Conservation (phyloP, 2,888 invertebrate genomes). For the Drosophila birchii region DNA sequence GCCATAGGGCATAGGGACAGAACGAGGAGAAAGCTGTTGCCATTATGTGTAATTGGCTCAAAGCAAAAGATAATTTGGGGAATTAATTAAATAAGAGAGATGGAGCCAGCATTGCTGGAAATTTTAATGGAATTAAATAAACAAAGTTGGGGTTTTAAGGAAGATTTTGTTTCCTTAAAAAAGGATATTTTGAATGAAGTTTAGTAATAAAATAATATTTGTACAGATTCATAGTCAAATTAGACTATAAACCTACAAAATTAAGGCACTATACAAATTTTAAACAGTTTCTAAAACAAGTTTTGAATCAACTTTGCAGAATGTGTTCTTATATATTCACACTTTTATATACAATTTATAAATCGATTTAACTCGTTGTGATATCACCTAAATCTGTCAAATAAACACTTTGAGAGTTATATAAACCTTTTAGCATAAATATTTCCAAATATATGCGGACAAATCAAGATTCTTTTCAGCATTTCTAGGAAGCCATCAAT, state of each 20-base stretch:
- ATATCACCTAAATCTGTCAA: slow-evolving; percentile 1
- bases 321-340: not conserved
- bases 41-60: slow-evolving; percentile 22
- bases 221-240: not conserved
- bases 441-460: not conserved
- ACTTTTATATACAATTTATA: not conserved
- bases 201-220: not conserved
- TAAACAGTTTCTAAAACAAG: too few species aligned
- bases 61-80: slow-evolving; percentile 23
- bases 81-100: slow-evolving; percentile 16
- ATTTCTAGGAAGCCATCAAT: slow-evolving; percentile 16
- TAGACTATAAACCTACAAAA: not conserved
- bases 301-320: not conserved
- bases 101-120: not conserved
- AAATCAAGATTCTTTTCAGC: slow-evolving; percentile 2
- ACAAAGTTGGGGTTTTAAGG: not conserved
- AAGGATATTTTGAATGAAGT: accelerated
- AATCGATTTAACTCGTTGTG: not conserved
- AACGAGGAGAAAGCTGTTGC: not conserved
- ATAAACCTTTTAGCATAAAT: slow-evolving; percentile 4
- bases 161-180: too few species aligned
- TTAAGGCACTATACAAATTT: too few species aligned
- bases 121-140: not conserved
- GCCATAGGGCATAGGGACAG: not conserved
- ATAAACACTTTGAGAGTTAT: slow-evolving; percentile 5